Evolutionary conservation across 2,888 invertebrate genomes (phyloP).

Genomic region (Erebia aethiops): DNA sequence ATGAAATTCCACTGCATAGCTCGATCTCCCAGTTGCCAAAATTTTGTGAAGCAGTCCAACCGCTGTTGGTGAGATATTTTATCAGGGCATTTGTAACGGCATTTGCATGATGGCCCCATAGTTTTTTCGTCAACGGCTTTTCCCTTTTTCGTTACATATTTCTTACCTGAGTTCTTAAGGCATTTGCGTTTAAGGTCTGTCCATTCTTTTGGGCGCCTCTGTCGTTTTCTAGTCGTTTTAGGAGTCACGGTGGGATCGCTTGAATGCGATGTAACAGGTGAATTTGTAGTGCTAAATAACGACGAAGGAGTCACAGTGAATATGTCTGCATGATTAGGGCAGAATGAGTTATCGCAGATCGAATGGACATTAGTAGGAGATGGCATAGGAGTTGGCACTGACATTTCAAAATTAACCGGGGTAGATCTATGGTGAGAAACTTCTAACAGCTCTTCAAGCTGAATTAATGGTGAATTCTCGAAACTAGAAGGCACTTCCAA

Average conservation of each 20-base stretch:
- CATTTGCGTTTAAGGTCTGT: constrained; percentile 38
- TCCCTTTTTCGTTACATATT: constrained; percentile 6
- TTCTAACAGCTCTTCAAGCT: constrained; percentile 4
- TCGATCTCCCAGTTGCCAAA: constrained; percentile 39
- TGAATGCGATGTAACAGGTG: constrained; percentile 16
- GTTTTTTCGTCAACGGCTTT: neutral
- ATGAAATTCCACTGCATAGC: constrained; percentile 16
- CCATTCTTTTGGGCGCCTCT: constrained; percentile 34
- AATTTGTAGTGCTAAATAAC: constrained; percentile 17
- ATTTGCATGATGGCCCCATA: neutral
- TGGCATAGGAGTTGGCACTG: neutral
- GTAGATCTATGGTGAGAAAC: neutral
- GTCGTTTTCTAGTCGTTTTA: constrained; percentile 12
- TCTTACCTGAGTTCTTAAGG: constrained; percentile 34
- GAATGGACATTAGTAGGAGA: constrained; percentile 7
- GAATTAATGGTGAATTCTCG: constrained; percentile 6
- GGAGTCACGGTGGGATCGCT: neutral
- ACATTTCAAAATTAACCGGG: neutral
- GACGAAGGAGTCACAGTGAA: constrained; percentile 14
- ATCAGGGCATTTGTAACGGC: neutral
- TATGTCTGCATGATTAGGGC: constrained; percentile 17
- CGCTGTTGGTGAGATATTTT: constrained; percentile 32
- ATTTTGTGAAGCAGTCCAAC: constrained; percentile 37
- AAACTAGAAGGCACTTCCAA: constrained; percentile 4
- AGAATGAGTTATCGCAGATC: constrained; percentile 12